Base-by-base conservation (phyloP, 1,140 invertebrate species). In the Drosophila punjabiensis region DNA sequence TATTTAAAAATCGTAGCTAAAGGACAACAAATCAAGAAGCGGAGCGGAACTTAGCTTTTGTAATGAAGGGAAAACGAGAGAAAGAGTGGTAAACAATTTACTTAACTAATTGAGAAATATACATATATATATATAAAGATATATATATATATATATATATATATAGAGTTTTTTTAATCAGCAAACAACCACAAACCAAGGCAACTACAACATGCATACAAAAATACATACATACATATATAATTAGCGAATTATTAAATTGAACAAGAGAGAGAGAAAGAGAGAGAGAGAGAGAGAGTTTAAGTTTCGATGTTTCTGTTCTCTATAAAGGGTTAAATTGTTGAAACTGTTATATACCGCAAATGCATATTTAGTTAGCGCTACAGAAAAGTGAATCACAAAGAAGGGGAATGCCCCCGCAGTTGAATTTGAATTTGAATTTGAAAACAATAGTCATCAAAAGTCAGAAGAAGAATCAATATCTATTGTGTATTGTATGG, bases 291-390 rank as follows among this genome's bases (percentile, higher is more conserved):
- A 58, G 14, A 41, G 14, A 41, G 13, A 45, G 74, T 67, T 77
- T 78, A 73, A 43, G 56, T 75, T 75, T 75, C 20, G 24, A 53
- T 48, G 18, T 56, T 76, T 75, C 41, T 73, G 68, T 75, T 75
- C 35, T 50, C 37, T 61, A 59, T 55, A 55, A n/a, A n/a, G 52
- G 33, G 65, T 64, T 37, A 45, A 68, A 70, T 73, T 74, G 70
- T 74, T 74, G 20, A 74, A 61, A 39, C 53, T 73, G 55, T 69
- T 69, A 41, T 69, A 41, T 35, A 41, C 55, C 43, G 66, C 33
- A 60, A 73, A 60, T 47, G 69, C 35, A 74, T 75, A 63, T 64
- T 75, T 76, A 75, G 73, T 75, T 74, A 74, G 70, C 50, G 52
- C 48, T 56, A 59, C 67, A 37, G 67, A n/a, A n/a, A n/a, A 41